Conservation (phyloP, 2,888 invertebrate species). For the Tetropium fuscum region DNA sequence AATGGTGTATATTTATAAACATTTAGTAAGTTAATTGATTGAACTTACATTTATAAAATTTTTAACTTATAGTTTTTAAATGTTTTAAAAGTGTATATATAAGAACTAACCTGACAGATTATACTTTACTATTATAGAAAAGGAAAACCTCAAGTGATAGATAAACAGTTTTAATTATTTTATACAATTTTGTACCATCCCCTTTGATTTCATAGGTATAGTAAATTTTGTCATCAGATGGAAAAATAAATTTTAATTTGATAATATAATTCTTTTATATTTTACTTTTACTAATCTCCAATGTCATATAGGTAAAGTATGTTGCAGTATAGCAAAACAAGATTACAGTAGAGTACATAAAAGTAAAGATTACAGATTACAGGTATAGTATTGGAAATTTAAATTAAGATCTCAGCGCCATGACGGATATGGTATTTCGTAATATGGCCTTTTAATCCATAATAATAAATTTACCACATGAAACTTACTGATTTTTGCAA, state of each 20-base stretch:
- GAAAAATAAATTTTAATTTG: slow-evolving; percentile 42
- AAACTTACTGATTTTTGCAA: too few relatives aligned
- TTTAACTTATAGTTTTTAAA: slow-evolving; percentile 24
- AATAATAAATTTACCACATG: too few relatives aligned
- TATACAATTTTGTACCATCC: slow-evolving; percentile 44
- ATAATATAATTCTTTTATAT: slow-evolving; percentile 8
- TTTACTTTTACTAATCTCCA: neutral
- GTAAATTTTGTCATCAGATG: slow-evolving; percentile 42
- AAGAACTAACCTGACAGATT: slow-evolving; percentile 29
- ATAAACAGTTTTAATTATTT: slow-evolving; percentile 37
- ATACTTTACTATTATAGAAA: slow-evolving; percentile 20
- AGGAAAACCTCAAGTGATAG: slow-evolving; percentile 23
- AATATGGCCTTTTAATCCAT: too few relatives aligned
- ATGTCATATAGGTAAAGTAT: too few relatives aligned
- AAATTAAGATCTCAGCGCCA: too few relatives aligned
- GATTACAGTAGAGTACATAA: too few relatives aligned
- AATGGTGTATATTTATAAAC: slow-evolving; percentile 51
- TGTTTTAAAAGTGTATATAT: slow-evolving; percentile 29
- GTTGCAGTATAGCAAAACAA: too few relatives aligned
- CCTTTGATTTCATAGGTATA: slow-evolving; percentile 36
- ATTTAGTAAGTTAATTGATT: slow-evolving; percentile 42
- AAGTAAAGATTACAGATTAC: too few relatives aligned
- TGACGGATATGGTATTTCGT: too few relatives aligned
- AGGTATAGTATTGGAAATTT: too few relatives aligned
- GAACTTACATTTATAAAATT: slow-evolving; percentile 29